These are phyloP conservation scores for Aspidiotus destructor DNA, from an alignment of 2,888 invertebrate genomes.

Conservation along the genomic window DNA sequence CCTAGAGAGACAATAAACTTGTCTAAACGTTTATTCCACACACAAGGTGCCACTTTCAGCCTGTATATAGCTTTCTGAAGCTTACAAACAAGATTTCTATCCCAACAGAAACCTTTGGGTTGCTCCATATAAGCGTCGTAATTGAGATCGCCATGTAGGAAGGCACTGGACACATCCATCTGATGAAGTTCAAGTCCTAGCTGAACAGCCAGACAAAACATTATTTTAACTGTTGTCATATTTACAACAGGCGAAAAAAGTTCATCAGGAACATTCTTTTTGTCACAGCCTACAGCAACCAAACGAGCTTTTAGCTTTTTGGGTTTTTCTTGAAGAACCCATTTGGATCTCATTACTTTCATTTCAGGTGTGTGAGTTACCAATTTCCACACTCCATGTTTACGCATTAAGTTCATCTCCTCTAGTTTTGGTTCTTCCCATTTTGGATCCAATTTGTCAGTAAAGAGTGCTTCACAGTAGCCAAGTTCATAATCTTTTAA, in stretches of 20 bases:
- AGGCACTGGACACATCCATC: slow-evolving; percentile 10
- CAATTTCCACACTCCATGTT: background rate
- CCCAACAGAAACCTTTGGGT: background rate
- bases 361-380: background rate
- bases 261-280: background rate
- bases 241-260: slow-evolving; percentile 3
- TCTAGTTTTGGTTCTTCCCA: background rate
- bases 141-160: background rate
- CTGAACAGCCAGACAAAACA: background rate
- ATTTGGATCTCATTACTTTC: slow-evolving; percentile 1
- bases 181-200: background rate
- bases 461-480: background rate
- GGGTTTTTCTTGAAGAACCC: slow-evolving; percentile 3
- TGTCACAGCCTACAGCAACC: background rate
- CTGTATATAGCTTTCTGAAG: slow-evolving; percentile 2
- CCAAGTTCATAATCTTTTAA: background rate
- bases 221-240: slow-evolving; percentile 8
- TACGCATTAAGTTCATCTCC: background rate
- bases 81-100: background rate
- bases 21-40: background rate
- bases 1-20: background rate
- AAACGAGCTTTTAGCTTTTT: background rate
- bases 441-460: background rate
- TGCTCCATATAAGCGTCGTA: background rate
- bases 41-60: background rate